Conservation (phyloP, 1,140 invertebrate genomes). For the Drosophila chauvacae region DNA sequence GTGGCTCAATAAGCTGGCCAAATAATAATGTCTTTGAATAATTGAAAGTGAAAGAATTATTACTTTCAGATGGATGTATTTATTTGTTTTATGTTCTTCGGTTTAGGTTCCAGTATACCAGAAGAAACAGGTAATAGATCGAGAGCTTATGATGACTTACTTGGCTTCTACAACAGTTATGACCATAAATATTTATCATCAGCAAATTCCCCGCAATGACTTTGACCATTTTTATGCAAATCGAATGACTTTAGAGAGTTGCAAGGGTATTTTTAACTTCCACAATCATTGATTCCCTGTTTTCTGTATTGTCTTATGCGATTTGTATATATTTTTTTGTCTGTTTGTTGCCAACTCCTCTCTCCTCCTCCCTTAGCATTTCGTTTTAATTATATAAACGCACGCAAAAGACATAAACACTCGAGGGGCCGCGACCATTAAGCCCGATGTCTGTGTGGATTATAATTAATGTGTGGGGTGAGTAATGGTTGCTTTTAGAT, state of each 20-base stretch:
- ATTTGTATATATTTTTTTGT: not conserved
- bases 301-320: not conserved
- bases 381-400: slow-evolving; percentile 47
- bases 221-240: slow-evolving; percentile 29
- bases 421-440: slow-evolving; percentile 35
- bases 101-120: not conserved
- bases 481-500: slow-evolving; percentile 54
- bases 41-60: slow-evolving; percentile 2
- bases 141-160: slow-evolving; percentile 8
- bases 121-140: slow-evolving; percentile 9
- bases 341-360: slow-evolving; percentile 21
- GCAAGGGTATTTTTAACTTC: slow-evolving; percentile 29
- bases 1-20: not conserved
- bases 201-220: slow-evolving; percentile 13
- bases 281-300: not conserved
- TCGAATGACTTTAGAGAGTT: not conserved
- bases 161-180: slow-evolving; percentile 8
- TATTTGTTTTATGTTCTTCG: not conserved
- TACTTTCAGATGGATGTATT: not conserved
- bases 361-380: slow-evolving; percentile 8
- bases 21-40: not conserved
- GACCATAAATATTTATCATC: slow-evolving; percentile 19
- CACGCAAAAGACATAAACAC: slow-evolving; percentile 50
- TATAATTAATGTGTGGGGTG: slow-evolving; percentile 67
- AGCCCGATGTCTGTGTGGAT: slow-evolving; percentile 30